Conservation (phyloP, 2,888 invertebrate species). For the Heterodera filipjevi region DNA sequence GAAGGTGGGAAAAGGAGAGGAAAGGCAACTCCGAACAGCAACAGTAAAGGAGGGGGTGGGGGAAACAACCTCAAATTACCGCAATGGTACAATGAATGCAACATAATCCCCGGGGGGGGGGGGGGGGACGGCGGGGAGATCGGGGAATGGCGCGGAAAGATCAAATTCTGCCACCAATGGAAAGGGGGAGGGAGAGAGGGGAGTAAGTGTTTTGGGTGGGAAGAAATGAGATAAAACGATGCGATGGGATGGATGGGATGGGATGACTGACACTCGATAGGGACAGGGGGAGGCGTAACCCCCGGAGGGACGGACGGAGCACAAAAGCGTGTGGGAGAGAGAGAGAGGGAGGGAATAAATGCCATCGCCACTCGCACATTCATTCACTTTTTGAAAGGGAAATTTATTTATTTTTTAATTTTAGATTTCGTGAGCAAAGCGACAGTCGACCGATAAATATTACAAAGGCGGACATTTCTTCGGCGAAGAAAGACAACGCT, state of each 20-base stretch:
- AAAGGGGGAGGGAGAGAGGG: neutral
- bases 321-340: no score
- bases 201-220: no score
- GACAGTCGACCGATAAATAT: neutral
- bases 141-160: neutral
- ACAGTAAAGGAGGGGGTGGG: neutral
- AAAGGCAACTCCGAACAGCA: neutral
- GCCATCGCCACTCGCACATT: no score
- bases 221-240: constrained; percentile 35
- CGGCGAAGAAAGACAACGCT: neutral
- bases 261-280: neutral
- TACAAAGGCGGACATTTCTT: neutral
- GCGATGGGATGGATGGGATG: neutral
- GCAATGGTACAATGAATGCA: constrained; percentile 4
- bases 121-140: neutral
- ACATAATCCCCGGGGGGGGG: constrained; percentile 6
- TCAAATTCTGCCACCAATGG: neutral
- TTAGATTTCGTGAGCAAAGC: neutral
- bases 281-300: neutral
- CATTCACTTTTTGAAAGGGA: no score
- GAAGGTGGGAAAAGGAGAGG: neutral
- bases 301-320: neutral
- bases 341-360: neutral
- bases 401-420: no score
- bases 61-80: constrained; percentile 11